Evolutionary conservation across 2,113 vertebrate genomes (phyloP).

Genomic region (Lepus europaeus): DNA sequence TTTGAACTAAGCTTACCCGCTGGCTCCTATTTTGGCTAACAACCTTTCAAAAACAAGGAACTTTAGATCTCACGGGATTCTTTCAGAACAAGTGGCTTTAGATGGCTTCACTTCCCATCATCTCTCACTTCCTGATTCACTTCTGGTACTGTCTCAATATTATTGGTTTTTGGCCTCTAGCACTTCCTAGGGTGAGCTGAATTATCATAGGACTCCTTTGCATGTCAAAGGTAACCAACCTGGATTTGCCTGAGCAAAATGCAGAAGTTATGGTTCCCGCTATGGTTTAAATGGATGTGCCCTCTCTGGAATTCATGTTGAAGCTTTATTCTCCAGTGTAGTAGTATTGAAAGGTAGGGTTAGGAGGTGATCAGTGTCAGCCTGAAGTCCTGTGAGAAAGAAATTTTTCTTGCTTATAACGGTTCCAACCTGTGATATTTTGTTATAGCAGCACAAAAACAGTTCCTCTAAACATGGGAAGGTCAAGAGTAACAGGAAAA

Average conservation of each 20-base stretch:
- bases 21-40: background rate
- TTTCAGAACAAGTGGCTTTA: background rate
- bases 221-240: background rate
- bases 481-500: background rate
- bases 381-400: background rate
- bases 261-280: background rate
- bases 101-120: background rate
- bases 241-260: background rate
- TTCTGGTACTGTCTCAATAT: background rate
- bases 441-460: background rate
- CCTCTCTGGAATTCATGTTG: background rate
- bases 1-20: constrained; percentile 6
- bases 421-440: background rate
- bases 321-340: background rate
- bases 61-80: background rate
- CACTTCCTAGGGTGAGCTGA: background rate
- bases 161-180: background rate
- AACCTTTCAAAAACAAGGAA: background rate
- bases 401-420: background rate
- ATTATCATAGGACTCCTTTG: background rate
- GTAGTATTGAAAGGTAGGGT: background rate
- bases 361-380: background rate
- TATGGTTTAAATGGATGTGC: no score
- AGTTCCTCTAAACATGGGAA: background rate
- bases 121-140: background rate